A percentile compares a stretch with the other conserved stretches of the same genome.
These are phyloP conservation scores for Micromys minutus DNA, from an alignment of 2,113 vertebrate genomes.

Conservation along the genomic window DNA sequence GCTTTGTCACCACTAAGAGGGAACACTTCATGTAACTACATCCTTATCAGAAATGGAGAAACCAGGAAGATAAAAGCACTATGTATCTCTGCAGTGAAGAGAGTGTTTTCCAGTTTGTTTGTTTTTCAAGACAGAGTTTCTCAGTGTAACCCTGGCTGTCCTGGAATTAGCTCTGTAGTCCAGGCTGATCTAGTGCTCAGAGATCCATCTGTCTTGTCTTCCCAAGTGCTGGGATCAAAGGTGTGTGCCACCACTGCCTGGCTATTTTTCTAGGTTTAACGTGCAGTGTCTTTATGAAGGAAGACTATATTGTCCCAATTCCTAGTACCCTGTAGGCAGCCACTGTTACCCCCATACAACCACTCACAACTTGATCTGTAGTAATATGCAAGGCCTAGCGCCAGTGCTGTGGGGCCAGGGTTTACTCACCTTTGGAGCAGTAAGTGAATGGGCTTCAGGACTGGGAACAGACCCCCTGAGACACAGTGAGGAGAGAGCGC, in stretches of 20 bases:
- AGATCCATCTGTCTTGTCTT: background rate
- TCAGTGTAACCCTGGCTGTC: background rate
- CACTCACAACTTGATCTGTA: background rate
- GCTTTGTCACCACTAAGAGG: background rate
- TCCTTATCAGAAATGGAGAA: conserved; percentile 42
- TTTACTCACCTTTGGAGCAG: background rate
- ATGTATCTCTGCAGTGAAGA: conserved; percentile 19
- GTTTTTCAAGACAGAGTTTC: background rate
- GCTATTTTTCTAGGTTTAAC: background rate
- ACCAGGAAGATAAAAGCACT: background rate
- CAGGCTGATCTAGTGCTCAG: background rate
- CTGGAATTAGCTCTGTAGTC: background rate
- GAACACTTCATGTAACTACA: background rate
- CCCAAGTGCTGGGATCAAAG: background rate
- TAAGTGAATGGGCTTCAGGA: background rate
- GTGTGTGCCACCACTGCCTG: background rate
- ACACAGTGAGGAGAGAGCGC: background rate
- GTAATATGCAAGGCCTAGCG: background rate
- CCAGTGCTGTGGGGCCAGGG: background rate
- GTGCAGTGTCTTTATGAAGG: background rate
- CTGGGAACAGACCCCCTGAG: background rate
- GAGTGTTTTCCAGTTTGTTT: background rate
- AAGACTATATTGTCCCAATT: background rate
- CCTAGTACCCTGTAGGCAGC: background rate
- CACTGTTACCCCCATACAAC: background rate